Base-by-base conservation (phyloP, 1,140 invertebrate genomes). In the Cydia amplana region DNA sequence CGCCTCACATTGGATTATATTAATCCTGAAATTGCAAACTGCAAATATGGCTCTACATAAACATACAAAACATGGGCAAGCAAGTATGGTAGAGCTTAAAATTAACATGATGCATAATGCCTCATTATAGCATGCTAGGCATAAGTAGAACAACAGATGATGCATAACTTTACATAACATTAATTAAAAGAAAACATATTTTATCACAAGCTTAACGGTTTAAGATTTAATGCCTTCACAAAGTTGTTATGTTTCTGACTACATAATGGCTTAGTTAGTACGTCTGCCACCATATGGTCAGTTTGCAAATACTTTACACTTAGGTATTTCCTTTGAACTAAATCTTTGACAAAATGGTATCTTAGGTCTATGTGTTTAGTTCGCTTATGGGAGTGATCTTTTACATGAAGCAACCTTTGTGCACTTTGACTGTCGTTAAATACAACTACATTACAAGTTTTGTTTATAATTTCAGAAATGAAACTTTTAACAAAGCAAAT, bases 371-470 rank as follows among this genome's bases (percentile, higher is more conserved):
- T n/a, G 74, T 91, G 90, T 72, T 93, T 93, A 0, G 85, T 85
- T 75, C 82, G 77, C 64, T 78, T 74, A 77, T 91, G 87, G 74
- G 16, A 60, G 51, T 60, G 5, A 1, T 60, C 51, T 18, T 60
- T 78, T 80, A 20, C 88, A 82, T n/a, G 81, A 83, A 81, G 93
- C 90, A 76, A 49, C 86, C 16, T 84, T 49, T 86, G 81, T 16
- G 91, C 87, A 78, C 84, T 78, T 78, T 86, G 87, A 83, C 90
- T 92, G 77, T 93, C 84, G 78, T 82, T 85, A 65, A 75, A 84
- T 1, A 88, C 51, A 40, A 74, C 23, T 46, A 80, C 65, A 49
- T 28, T 63, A 20, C 63, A 23, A 32, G 23, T 4, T 64, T 55
- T n/a, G 40, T 20, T 28, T 23, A 75, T 36, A 51, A 80, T 75